Evolutionary conservation across 2,888 invertebrate species (phyloP), one percentile per base, ranked within the genome.

Genomic region (Hyalella azteca): DNA sequence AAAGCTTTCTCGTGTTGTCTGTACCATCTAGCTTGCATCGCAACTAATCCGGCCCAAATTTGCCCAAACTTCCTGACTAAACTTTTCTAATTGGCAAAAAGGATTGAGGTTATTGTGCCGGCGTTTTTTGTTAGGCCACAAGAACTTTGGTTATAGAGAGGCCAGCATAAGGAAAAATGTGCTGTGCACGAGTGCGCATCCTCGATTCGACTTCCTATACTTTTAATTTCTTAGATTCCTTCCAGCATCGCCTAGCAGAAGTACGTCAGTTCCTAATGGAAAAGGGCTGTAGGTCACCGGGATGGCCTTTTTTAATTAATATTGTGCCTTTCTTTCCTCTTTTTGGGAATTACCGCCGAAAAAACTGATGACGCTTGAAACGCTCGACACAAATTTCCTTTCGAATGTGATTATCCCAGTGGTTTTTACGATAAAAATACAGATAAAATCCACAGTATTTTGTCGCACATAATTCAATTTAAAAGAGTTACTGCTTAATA

Each of bases 71-170:
- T 66, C 36, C n/a, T 9, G 19, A 36, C 36, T 36, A 66, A 66
- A 66, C 66, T 66, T 66, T 66, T 66, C 66, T 66, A 66, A 66
- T 66, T 66, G 66, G 66, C 66, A 66, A 66, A 66, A 66, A 66
- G 66, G 66, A 66, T 66, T 66, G 66, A 66, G 66, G 66, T 66
- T 66, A 66, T 66, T 66, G 66, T 66, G 66, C 66, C 19, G 19
- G 66, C 32, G 19, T 66, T 66, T 39, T 66, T 66, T 66, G 66
- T 66, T 66, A 36, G 66, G 36, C 66, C 66, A 66, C 19, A 36
- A 66, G 29, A 54, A 54, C 54, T 54, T 54, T 26, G 22, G 26
- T 54, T 26, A 54, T 54, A 54, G 54, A 54, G 54, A 54, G 29
- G 15, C 29, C 22, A 54, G 54, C 26, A n/a, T n/a, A 9, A 54